Evolutionary conservation across 1,140 invertebrate genomes (phyloP), one percentile per base, ranked within the genome.

Genomic region (Scaptodrosophila lebanonensis): DNA sequence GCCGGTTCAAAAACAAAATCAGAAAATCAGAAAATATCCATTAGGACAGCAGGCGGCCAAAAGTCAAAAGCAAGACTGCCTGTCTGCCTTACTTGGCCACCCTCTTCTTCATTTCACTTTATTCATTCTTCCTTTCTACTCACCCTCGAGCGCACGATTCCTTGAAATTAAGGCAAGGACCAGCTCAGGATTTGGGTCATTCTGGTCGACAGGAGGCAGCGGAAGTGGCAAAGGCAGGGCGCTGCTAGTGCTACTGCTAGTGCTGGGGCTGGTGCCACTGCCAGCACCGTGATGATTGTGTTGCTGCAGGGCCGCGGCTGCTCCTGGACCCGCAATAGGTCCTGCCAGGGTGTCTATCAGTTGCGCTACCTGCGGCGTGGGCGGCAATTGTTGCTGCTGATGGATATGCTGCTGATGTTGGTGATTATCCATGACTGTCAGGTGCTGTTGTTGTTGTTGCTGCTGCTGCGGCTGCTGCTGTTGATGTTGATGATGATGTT

Each of bases 71-170:
- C 68, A 54, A 59, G 62, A 63, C 52, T 38, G 51, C 40, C 66
- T 64, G 58, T n/a, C n/a, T n/a, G 60, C 66, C 22, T 38, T 36
- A 18, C 44, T 8, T 18, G 38, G 38, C 27, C 27, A 12, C 35
- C 27, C n/a, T n/a, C n/a, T n/a, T n/a, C n/a, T n/a, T n/a, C n/a
- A n/a, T n/a, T n/a, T n/a, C n/a, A n/a, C n/a, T n/a, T 1, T 6
- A 40, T 12, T 7, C 25, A 9, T 47, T 15, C 9, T 6, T 18
- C 13, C 15, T 35, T 36, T 38, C 35, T 64, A 77, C 89, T 88
- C 89, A 96, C 95, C 95, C 95, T 96, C 94, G 6, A 96, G 89
- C 58, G 92, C 92, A 87, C 95, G 95, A 88, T 96, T 96, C 77
- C 94, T 91, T 11, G 94, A 93, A 30, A 96, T 89, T 15, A 96